Base-by-base conservation (phyloP, 2,888 invertebrate species). In the Calameuta filiformis region DNA sequence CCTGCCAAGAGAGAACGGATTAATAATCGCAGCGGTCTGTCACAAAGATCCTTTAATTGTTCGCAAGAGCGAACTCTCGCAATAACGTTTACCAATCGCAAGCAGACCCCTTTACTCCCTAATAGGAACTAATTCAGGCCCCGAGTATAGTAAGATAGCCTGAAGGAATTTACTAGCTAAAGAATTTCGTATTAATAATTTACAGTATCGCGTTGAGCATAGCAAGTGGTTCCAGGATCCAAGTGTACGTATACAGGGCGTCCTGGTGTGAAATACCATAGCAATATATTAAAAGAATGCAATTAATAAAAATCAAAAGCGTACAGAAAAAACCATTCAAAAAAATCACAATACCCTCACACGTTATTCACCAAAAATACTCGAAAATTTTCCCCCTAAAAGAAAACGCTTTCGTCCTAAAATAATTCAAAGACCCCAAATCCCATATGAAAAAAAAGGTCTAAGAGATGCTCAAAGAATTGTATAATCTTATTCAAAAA, bases 111-210 rank as follows among this genome's bases (percentile, higher is more conserved):
- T 23, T 23, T 56, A 23, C 56, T 56, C 23, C 23, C 82, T 85
- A 86, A 86, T 83, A 83, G 80, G 79, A 83, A 82, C 83, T 86
- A 85, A 85, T 84, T 87, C 82, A 81, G 83, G 84, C 73, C 6
- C 82, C 82, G 85, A 85, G 83, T 86, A 56, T 56, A 56, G 56
- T 23, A 56, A 23, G 56, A 56, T 56, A 23, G 56, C 56, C 56
- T 6, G 56, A 80, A 83, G 82, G 84, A 81, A 86, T 84, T 86
- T 80, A 80, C 77, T 80, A 81, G 81, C 80, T 80, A 79, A 87
- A 82, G 83, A 86, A 85, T 87, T 85, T 84, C 79, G 82, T 79
- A 87, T 86, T 86, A 83, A 85, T 87, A 83, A 85, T 83, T 84
- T 81, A 83, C 71, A 80, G 81, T 83, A 82, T 82, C 83, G 80